A percentile compares a stretch with the other conserved stretches of the same genome.
Conservation (phyloP, 2,797 vertebrate species). For the Dipus sagitta region DNA sequence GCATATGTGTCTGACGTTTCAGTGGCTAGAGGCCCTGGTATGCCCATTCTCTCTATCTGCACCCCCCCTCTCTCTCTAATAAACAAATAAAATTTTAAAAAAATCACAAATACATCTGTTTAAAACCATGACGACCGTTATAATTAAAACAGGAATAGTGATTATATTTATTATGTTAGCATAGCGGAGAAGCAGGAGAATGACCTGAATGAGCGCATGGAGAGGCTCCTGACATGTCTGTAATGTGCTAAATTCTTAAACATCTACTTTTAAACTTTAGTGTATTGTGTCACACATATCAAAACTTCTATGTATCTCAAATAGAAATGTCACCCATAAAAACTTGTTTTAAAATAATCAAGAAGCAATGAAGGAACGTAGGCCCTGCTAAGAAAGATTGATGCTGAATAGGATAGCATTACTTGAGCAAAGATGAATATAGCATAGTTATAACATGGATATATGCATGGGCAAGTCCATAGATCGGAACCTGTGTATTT, state of each 20-base stretch:
- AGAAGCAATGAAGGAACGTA: background rate
- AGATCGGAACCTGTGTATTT: background rate
- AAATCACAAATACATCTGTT: background rate
- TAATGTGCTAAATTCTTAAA: background rate
- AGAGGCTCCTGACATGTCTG: background rate
- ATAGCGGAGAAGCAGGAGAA: background rate
- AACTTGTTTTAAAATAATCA: background rate
- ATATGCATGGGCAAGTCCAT: background rate
- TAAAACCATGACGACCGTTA: background rate
- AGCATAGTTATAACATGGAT: background rate
- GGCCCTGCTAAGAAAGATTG: slow-evolving; percentile 1
- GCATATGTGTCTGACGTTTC: too few relatives aligned
- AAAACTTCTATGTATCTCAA: background rate
- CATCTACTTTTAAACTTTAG: background rate
- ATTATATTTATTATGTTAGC: background rate
- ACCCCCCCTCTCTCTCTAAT: too few relatives aligned
- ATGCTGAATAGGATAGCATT: background rate
- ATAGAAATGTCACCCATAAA: background rate
- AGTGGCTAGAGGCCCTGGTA: too few relatives aligned
- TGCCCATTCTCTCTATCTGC: too few relatives aligned
- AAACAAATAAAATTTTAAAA: too few relatives aligned
- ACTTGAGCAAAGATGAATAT: slow-evolving; percentile 8
- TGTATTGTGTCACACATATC: background rate
- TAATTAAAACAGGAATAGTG: background rate
- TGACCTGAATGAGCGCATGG: background rate